phyloP scores from a whole-genome alignment of 2,797 vertebrate species.

The Acanthornis magna region DNA sequence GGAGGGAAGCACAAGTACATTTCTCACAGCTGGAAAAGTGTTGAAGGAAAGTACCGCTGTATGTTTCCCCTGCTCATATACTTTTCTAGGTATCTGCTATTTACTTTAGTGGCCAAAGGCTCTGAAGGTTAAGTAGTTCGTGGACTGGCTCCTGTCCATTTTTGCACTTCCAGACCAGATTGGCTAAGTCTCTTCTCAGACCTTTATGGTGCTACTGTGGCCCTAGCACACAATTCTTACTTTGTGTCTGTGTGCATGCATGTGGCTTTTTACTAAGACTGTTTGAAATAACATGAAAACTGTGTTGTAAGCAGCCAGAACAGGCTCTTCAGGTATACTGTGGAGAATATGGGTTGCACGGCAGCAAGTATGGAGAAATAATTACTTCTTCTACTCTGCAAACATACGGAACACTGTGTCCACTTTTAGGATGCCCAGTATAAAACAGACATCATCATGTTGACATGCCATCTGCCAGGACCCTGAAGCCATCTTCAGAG shows the following conservation, averaged over 20 bases:
- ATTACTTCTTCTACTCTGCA: too few species aligned
- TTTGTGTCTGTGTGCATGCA: background rate
- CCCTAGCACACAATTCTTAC: background rate
- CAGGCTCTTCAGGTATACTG: background rate
- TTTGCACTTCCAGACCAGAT: background rate
- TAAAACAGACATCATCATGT: too few species aligned
- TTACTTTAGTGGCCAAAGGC: background rate
- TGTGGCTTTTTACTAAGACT: background rate
- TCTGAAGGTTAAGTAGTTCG: background rate
- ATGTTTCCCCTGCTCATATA: background rate
- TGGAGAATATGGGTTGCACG: background rate
- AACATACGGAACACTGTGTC: too few species aligned
- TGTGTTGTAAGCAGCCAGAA: background rate
- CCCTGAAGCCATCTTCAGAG: too few species aligned
- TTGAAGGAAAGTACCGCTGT: background rate
- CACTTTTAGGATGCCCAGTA: too few species aligned
- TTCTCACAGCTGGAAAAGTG: background rate
- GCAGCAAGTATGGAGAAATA: background rate
- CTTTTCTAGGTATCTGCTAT: background rate
- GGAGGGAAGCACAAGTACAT: background rate
- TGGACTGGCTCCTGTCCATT: background rate
- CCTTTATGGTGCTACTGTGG: fast-evolving
- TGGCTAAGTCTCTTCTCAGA: background rate
- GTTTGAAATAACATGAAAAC: background rate
- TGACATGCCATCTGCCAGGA: too few species aligned